Percentiles rank a stretch among this genome's conserved stretches.
These are phyloP conservation scores for Hydropotes inermis DNA, from an alignment of 2,113 vertebrate species.

Conservation along the genomic window DNA sequence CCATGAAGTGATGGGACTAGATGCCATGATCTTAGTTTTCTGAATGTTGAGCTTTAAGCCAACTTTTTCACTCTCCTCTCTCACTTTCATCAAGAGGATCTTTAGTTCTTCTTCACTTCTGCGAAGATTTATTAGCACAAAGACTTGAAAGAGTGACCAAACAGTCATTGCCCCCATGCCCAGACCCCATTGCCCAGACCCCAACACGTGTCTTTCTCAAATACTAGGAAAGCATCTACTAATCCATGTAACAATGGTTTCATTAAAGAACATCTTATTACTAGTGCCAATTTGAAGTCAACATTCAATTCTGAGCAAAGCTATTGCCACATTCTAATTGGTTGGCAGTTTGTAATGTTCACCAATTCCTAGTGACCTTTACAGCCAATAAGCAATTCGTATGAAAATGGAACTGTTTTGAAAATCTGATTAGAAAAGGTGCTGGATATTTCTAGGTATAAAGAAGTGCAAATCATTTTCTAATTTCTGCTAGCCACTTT, in stretches of 20 bases:
- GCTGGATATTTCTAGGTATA: slow-evolving; percentile 22
- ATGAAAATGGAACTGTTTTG: slow-evolving; percentile 46
- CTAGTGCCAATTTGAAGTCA: slow-evolving; percentile 33
- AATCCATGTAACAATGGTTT: slow-evolving; percentile 33
- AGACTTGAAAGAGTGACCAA: neutral
- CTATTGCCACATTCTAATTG: slow-evolving; percentile 50
- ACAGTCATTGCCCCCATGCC: neutral
- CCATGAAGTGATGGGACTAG: too few species aligned
- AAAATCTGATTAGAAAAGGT: slow-evolving; percentile 51
- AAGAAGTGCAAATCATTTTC: slow-evolving; percentile 37
- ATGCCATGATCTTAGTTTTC: too few species aligned
- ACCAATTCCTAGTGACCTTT: slow-evolving; percentile 46
- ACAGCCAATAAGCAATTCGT: slow-evolving; percentile 23
- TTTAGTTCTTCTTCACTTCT: neutral
- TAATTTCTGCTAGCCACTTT: slow-evolving; percentile 24
- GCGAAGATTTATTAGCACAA: slow-evolving; percentile 53
- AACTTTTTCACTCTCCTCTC: too few species aligned
- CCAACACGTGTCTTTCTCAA: neutral
- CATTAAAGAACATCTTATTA: slow-evolving; percentile 35
- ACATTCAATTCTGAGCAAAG: slow-evolving; percentile 40
- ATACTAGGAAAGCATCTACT: slow-evolving; percentile 26
- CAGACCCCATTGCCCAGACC: neutral
- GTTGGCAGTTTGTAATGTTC: slow-evolving; percentile 16
- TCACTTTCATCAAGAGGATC: too few species aligned
- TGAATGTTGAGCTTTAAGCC: too few species aligned